These are phyloP conservation scores for Cryptocephalus moraei DNA, from an alignment of 2,888 invertebrate species.

Conservation along the genomic window DNA sequence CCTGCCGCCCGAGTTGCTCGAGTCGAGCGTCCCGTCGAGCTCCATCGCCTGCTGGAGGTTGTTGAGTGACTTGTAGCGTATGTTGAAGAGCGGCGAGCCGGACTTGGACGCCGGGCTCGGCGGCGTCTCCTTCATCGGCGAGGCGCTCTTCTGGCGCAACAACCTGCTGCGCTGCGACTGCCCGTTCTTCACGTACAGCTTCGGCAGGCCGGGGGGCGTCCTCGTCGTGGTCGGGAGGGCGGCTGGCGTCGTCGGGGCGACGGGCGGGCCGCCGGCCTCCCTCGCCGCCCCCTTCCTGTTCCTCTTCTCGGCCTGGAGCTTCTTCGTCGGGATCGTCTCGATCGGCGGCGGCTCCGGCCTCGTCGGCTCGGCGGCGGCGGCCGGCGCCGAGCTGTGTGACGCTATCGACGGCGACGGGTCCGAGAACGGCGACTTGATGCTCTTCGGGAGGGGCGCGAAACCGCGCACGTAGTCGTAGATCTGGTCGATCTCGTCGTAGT, in stretches of 20 bases:
- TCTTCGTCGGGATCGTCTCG: conserved; percentile 82
- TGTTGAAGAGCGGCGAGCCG: conserved; percentile 67
- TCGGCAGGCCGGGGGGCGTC: conserved; percentile 53
- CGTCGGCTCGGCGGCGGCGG: conserved; percentile 34
- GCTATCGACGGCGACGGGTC: conserved; percentile 40
- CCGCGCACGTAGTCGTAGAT: conserved; percentile 93
- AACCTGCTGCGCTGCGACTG: conserved; percentile 53
- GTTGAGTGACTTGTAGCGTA: conserved; percentile 58
- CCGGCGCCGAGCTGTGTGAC: conserved; percentile 37
- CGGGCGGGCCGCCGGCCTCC: conserved; percentile 32
- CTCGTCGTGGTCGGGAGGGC: conserved; percentile 42
- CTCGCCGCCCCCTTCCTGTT: conserved; percentile 56
- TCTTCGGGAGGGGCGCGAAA: conserved; percentile 81
- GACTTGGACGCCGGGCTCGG: conserved; percentile 58
- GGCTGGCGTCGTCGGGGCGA: conserved; percentile 1
- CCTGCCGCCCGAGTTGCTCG: conserved; percentile 79
- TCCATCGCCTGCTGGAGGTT: conserved; percentile 67
- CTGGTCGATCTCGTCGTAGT: conserved; percentile 93
- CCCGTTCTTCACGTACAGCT: conserved; percentile 71
- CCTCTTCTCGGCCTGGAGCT: conserved; percentile 61
- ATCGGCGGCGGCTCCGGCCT: conserved; percentile 87
- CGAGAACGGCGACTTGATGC: conserved; percentile 55
- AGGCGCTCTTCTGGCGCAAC: conserved; percentile 61
- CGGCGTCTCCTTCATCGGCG: conserved; percentile 59
- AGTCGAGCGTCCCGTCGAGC: conserved; percentile 68